phyloP scores from a whole-genome alignment of 2,797 vertebrate species.

The Zonotrichia albicollis region DNA sequence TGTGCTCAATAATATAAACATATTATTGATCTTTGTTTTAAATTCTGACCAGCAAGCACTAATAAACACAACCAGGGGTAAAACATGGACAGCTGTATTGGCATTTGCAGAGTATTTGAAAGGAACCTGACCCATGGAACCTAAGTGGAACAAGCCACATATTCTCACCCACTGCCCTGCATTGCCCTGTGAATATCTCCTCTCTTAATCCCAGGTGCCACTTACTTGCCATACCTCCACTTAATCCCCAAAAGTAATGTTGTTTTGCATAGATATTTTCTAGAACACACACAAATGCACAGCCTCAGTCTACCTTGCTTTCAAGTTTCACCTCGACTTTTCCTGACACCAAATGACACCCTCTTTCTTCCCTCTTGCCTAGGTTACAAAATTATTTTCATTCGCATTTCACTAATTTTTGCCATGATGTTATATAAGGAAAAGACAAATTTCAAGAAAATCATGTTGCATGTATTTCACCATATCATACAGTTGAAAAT shows the following conservation, averaged over 20 bases:
- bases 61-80: background rate
- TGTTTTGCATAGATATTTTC: background rate
- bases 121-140: background rate
- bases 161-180: accelerated
- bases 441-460: background rate
- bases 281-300: background rate
- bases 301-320: background rate
- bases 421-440: background rate
- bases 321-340: background rate
- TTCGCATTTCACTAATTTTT: background rate
- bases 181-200: background rate
- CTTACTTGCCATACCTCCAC: background rate
- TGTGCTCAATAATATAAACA: background rate
- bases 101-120: background rate
- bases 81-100: background rate
- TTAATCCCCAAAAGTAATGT: background rate
- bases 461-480: background rate
- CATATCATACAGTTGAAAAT: background rate
- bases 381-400: background rate
- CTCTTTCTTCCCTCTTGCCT: background rate
- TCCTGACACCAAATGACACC: background rate
- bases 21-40: background rate
- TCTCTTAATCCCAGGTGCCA: background rate
- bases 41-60: background rate
- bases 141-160: background rate